A percentile compares a stretch with the other conserved stretches of the same genome.
phyloP scores from a whole-genome alignment of 2,888 invertebrate genomes.

The Incurvaria masculella region DNA sequence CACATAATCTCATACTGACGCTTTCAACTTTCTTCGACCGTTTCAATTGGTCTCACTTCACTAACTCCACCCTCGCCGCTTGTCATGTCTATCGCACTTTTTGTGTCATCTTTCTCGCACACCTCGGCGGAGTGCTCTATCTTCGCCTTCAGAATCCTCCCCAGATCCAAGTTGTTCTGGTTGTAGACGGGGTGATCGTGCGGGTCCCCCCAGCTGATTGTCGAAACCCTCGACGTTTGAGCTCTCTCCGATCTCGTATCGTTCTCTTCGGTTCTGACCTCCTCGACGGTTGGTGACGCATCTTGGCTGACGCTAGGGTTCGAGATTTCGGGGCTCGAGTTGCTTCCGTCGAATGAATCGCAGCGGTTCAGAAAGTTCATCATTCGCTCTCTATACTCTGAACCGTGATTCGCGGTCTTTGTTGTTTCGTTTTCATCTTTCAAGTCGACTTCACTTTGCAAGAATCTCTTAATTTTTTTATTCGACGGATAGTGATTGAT shows the following conservation, averaged over 20 bases:
- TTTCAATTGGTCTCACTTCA: slow-evolving; percentile 2
- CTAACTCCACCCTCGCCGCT: slow-evolving; percentile 12
- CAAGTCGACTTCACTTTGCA: slow-evolving; percentile 43
- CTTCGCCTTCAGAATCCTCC: slow-evolving; percentile 40
- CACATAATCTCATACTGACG: not conserved
- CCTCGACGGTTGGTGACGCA: slow-evolving; percentile 34
- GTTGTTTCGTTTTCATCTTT: slow-evolving; percentile 39
- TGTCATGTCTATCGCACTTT: not conserved
- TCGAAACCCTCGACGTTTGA: slow-evolving; percentile 23
- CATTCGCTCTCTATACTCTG: slow-evolving; percentile 48
- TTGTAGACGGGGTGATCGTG: slow-evolving; percentile 44
- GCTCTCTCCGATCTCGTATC: slow-evolving; percentile 14
- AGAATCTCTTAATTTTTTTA: slow-evolving; percentile 52
- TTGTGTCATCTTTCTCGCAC: no score
- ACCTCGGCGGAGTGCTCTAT: slow-evolving; percentile 13
- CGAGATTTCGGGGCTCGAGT: slow-evolving; percentile 32
- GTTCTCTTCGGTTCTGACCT: slow-evolving; percentile 23
- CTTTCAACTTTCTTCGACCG: not conserved
- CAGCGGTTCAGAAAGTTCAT: slow-evolving; percentile 43
- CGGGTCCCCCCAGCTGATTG: slow-evolving; percentile 42
- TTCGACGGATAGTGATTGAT: slow-evolving; percentile 53
- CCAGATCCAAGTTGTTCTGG: slow-evolving; percentile 45
- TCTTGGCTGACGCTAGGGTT: slow-evolving; percentile 39
- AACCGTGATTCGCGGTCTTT: slow-evolving; percentile 41
- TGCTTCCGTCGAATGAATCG: slow-evolving; percentile 34